phyloP scores from a whole-genome alignment of 2,888 invertebrate species.

The Drosophila tripunctata region DNA sequence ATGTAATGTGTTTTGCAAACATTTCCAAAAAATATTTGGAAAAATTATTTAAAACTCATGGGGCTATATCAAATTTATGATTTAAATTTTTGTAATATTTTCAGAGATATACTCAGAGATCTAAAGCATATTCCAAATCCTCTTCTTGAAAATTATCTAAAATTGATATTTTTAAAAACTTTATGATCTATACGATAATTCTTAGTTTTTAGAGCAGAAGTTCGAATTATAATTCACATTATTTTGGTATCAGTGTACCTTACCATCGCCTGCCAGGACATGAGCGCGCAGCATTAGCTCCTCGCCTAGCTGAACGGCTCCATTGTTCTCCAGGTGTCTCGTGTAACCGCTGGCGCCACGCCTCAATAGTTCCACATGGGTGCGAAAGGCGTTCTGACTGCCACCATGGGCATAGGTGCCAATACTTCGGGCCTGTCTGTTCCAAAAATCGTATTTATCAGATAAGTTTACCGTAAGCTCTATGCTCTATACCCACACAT shows the following conservation, averaged over 20 bases:
- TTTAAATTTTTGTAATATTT: too few species aligned
- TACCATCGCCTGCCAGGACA: slow-evolving; percentile 86
- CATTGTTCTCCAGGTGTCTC: slow-evolving; percentile 85
- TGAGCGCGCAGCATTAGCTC: slow-evolving; percentile 86
- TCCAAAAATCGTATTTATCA: not conserved
- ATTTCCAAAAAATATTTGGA: too few species aligned
- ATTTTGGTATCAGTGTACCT: slow-evolving; percentile 11
- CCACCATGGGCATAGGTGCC: slow-evolving; percentile 86
- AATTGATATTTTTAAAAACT: too few species aligned
- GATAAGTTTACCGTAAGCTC: not conserved
- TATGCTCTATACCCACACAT: slow-evolving; percentile 81
- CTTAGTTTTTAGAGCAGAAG: too few species aligned
- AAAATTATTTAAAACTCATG: too few species aligned
- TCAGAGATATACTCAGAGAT: too few species aligned
- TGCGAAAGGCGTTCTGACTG: slow-evolving; percentile 85
- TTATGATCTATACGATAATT: too few species aligned
- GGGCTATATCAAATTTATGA: too few species aligned
- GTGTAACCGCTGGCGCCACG: slow-evolving; percentile 85
- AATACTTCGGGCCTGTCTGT: slow-evolving; percentile 81
- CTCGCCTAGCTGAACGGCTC: slow-evolving; percentile 86
- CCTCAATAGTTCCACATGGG: slow-evolving; percentile 85
- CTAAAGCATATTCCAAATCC: too few species aligned
- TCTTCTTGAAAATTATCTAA: too few species aligned
- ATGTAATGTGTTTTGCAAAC: too few species aligned
- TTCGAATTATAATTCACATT: not conserved